These are phyloP conservation scores for Lingula anatina DNA, from an alignment of 2,888 invertebrate genomes.

Conservation along the genomic window DNA sequence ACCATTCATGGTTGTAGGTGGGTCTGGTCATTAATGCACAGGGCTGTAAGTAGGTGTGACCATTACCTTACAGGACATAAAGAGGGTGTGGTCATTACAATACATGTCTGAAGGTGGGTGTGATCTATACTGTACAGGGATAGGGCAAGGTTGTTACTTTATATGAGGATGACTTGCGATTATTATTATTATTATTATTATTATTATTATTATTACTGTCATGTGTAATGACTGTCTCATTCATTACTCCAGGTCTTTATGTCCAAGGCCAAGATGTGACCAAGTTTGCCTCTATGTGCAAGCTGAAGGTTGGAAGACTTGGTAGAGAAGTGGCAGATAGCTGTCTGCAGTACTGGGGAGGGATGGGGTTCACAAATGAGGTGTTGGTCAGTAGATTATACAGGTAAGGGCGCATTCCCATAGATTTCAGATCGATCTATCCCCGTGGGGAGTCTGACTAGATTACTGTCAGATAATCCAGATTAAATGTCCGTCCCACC, in stretches of 20 bases:
- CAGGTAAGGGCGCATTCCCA: slow-evolving; percentile 36
- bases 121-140: no score
- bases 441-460: slow-evolving; percentile 60
- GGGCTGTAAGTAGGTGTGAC: no score
- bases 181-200: no score
- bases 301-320: slow-evolving; percentile 57
- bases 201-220: background rate
- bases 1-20: no score
- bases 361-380: slow-evolving; percentile 58
- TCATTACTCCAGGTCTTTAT: slow-evolving; percentile 39
- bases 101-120: no score
- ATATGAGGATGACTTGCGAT: no score
- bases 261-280: slow-evolving; percentile 55
- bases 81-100: no score
- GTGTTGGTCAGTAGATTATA: slow-evolving; percentile 49
- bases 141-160: no score
- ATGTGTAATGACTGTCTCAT: background rate
- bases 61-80: no score
- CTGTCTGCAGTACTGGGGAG: slow-evolving; percentile 61
- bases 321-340: slow-evolving; percentile 54
- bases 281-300: slow-evolving; percentile 58
- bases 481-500: no score
- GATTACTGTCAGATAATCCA: no score
- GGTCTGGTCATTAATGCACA: no score
- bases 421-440: slow-evolving; percentile 56